phyloP scores from a whole-genome alignment of 1,140 invertebrate genomes.

The Drosophila busckii region DNA sequence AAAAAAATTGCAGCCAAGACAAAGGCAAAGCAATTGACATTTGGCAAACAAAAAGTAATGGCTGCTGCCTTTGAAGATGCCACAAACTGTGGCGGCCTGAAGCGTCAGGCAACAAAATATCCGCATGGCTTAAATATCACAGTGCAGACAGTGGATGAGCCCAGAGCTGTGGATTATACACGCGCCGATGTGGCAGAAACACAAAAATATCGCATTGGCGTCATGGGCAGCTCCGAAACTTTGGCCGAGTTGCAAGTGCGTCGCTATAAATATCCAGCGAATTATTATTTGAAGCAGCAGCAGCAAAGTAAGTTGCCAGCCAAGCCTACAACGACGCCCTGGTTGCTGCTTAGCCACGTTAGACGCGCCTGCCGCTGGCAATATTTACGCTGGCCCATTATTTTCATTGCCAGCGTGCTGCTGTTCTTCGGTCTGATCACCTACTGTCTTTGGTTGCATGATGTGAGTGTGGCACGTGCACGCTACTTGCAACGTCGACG shows the following conservation, averaged over 20 bases:
- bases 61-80: constrained; percentile 42
- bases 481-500: constrained; percentile 59
- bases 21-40: constrained; percentile 48
- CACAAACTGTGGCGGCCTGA: constrained; percentile 33
- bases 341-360: constrained; percentile 51
- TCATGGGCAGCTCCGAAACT: constrained; percentile 63
- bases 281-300: constrained; percentile 60
- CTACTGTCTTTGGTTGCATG: constrained; percentile 73
- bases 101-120: constrained; percentile 69
- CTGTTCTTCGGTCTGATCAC: constrained; percentile 73
- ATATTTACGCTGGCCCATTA: constrained; percentile 71
- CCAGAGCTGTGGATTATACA: constrained; percentile 46
- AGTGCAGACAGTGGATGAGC: constrained; percentile 57
- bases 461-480: constrained; percentile 65
- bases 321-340: constrained; percentile 45
- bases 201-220: constrained; percentile 64
- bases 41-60: constrained; percentile 38
- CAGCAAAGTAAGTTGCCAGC: constrained; percentile 3
- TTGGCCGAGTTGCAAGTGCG: constrained; percentile 70
- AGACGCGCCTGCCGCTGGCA: constrained; percentile 67
- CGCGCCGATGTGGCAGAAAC: constrained; percentile 55
- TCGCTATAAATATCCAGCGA: constrained; percentile 70
- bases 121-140: constrained; percentile 69
- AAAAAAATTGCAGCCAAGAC: constrained; percentile 15
- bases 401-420: constrained; percentile 67